A percentile compares a stretch with the other conserved stretches of the same genome.
phyloP scores from a whole-genome alignment of 1,140 invertebrate species.

The Planococcus citri region DNA sequence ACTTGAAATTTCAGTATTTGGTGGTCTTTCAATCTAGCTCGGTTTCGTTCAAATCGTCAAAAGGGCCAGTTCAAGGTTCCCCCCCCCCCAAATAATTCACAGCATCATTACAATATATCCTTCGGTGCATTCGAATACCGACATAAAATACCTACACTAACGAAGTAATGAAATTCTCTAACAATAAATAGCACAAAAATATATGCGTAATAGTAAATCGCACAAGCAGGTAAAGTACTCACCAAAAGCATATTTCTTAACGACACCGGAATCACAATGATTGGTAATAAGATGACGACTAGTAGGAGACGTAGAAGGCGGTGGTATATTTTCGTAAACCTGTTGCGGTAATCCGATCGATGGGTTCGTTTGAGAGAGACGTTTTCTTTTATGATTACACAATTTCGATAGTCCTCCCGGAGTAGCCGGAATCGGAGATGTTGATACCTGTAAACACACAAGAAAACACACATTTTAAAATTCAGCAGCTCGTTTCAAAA shows the following conservation, averaged over 20 bases:
- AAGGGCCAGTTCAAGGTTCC: too few species aligned
- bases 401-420: not conserved
- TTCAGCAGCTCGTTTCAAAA: too few species aligned
- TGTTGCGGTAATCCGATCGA: not conserved
- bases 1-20: too few species aligned
- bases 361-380: not conserved
- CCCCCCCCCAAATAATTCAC: too few species aligned
- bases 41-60: too few species aligned
- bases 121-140: too few species aligned
- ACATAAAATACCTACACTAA: too few species aligned
- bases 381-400: conserved; percentile 13
- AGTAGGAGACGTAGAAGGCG: not conserved
- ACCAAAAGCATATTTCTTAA: conserved; percentile 17
- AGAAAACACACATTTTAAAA: not conserved
- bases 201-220: too few species aligned
- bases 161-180: too few species aligned
- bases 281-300: conserved; percentile 11
- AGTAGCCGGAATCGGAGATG: not conserved
- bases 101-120: too few species aligned
- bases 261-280: conserved; percentile 7
- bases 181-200: too few species aligned
- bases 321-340: not conserved
- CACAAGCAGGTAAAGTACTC: not conserved
- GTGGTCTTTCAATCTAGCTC: too few species aligned
- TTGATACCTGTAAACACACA: not conserved